Evolutionary conservation across 2,888 invertebrate genomes (phyloP), one percentile per base, ranked within the genome.

Genomic region (Tetranychus truncatus): DNA sequence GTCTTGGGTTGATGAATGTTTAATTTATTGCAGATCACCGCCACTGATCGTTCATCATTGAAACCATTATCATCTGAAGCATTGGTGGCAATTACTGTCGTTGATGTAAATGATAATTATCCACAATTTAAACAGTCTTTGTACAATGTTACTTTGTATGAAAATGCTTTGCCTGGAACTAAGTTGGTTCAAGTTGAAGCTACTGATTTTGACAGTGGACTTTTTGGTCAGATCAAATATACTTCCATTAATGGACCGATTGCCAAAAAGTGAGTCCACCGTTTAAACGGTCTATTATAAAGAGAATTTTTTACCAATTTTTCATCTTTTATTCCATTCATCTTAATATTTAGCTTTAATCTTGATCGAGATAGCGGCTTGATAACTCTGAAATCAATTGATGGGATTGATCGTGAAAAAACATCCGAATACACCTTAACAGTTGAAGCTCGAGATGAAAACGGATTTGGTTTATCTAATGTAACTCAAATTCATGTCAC

Each of bases 51-150:
- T 15, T 78, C 77, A 7, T 72, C 78, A 6, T 46, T 75, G 2
- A 45, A 72, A 8, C 77, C 77, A 15, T 45, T 79, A n/a, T 75
- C 76, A 9, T 75, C 78, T 5, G 75, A 75, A 11, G 77, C 78
- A 3, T 77, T 77, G 11, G 77, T 83, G 21, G 79, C 80, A 0
- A 80, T 84, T 20, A 79, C 78, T 45, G 81, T 84, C 6, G 79
- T 80, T 67, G 84, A 84, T 77, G 80, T 81, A 18, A 84, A 84
- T 75, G 84, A 84, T 79, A 82, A 83, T 78, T 76, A 80, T 3
- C 84, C 84, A 5, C 77, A 78, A 20, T 84, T 84, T 78, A 79
- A 77, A 46, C 74, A 77, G 44, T 76, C 77, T 20, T 71, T 75
- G 5, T 80, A 81, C 69, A 78, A 77, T n/a, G 80, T 78, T 6